Evolutionary conservation across 2,888 invertebrate species (phyloP).

Genomic region (Torymus auratus): DNA sequence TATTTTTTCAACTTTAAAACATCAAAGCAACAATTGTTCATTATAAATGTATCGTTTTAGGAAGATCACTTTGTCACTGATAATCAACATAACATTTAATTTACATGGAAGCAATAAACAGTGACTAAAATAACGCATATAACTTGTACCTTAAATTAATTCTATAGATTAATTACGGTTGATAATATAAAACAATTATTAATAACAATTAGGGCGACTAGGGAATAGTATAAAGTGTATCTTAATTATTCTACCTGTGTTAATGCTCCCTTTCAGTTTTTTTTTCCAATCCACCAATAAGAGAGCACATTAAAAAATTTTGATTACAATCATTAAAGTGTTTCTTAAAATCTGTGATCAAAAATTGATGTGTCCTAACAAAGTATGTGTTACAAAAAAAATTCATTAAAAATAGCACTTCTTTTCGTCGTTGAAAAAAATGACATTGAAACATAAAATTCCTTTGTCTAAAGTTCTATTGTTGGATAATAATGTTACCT

Average conservation of each 20-base stretch:
- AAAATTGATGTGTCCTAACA: conserved; percentile 24
- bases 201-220: conserved; percentile 63
- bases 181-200: conserved; percentile 59
- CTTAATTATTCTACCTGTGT: conserved; percentile 45
- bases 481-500: conserved; percentile 31
- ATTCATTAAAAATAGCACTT: conserved; percentile 47
- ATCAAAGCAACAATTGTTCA: conserved; percentile 33
- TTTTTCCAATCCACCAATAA: conserved; percentile 19
- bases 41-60: conserved; percentile 29
- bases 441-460: conserved; percentile 43
- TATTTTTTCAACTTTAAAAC: conserved; percentile 38
- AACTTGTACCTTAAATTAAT: conserved; percentile 54
- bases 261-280: conserved; percentile 33
- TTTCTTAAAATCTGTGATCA: conserved; percentile 20
- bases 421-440: conserved; percentile 59
- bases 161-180: conserved; percentile 37
- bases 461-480: conserved; percentile 29
- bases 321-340: conserved; percentile 30
- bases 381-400: conserved; percentile 31
- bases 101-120: conserved; percentile 48
- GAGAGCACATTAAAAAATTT: conserved; percentile 30
- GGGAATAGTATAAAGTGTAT: conserved; percentile 62
- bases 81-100: conserved; percentile 35
- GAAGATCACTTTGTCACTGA: conserved; percentile 44
- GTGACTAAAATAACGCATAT: conserved; percentile 37